Base-by-base conservation (phyloP, 1,140 invertebrate genomes). In the Arctopsyche grandis region DNA sequence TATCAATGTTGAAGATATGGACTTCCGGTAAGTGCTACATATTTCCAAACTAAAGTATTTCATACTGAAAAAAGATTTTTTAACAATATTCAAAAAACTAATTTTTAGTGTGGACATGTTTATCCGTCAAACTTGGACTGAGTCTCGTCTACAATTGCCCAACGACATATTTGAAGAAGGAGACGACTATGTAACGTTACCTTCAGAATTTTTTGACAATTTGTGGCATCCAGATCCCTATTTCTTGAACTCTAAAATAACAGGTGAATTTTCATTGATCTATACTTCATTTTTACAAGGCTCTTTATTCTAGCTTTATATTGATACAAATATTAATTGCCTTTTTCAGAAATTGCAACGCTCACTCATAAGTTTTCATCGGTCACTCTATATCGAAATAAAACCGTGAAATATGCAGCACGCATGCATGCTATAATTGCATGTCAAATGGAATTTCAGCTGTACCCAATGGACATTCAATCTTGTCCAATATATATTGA, bases 211-310 rank as follows among this genome's bases (percentile, higher is more conserved):
- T 85, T 94, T 94, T 83, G 93, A 95, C 82, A 93, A 93, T 83
- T 89, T 96, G 1, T 96, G 94, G 95, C 93, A 95, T 84, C 95
- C 95, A 0, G 95, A 96, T 86, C 92, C 94, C 7, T 96, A 95
- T 85, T 95, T 96, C 86, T 87, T 94, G 1, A 96, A 96, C 86
- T 94, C 94, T 0, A 95, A 95, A 90, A 91, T 94, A 56, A 93
- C 94, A 83, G 93, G 93, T 94, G 38, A 38, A 38, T n/a, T n/a
- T n/a, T n/a, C n/a, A n/a, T n/a, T n/a, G n/a, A n/a, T n/a, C n/a
- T n/a, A n/a, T 43, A 44, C 9, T 70, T n/a, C n/a, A n/a, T n/a
- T n/a, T n/a, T n/a, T n/a, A n/a, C n/a, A n/a, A n/a, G n/a, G n/a
- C 9, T 48, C n/a, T n/a, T n/a, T n/a, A n/a, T n/a, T n/a, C n/a